Percentiles rank a stretch among this genome's conserved stretches.
phyloP scores from a whole-genome alignment of 30 jellyfish, hydroid and myxozoan genomes.

The Sanderia malayensis region DNA sequence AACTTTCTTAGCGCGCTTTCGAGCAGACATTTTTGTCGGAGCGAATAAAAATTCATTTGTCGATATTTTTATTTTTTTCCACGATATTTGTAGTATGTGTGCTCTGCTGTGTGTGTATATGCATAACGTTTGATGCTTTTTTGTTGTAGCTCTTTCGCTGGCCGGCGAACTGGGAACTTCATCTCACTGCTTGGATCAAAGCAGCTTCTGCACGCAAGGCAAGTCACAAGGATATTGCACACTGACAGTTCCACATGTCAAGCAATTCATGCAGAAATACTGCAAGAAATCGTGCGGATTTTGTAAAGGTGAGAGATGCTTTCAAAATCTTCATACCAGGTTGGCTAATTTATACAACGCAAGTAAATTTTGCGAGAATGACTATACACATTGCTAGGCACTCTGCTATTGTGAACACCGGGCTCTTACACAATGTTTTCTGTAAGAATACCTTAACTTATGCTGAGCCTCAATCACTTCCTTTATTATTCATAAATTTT shows the following conservation, averaged over 20 bases:
- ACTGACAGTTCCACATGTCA: neutral
- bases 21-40: too few relatives aligned
- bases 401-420: neutral
- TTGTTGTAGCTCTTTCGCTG: too few relatives aligned
- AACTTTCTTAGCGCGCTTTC: too few relatives aligned
- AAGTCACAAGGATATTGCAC: slow-evolving; percentile 39
- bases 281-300: slow-evolving; percentile 62
- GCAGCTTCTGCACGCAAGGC: slow-evolving; percentile 31
- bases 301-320: slow-evolving; percentile 27
- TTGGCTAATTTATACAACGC: slow-evolving; percentile 1
- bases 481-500: too few relatives aligned
- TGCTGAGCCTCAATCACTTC: too few relatives aligned
- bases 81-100: too few relatives aligned
- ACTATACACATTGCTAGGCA: neutral
- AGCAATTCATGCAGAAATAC: slow-evolving; percentile 19
- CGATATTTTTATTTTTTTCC: too few relatives aligned
- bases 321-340: neutral
- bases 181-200: slow-evolving; percentile 20
- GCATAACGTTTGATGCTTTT: too few relatives aligned
- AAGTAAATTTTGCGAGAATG: neutral
- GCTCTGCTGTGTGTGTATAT: too few relatives aligned
- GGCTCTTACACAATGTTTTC: neutral
- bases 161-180: too few relatives aligned
- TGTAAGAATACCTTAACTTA: too few relatives aligned
- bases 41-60: too few relatives aligned